phyloP scores from a whole-genome alignment of 2,797 vertebrate genomes.

The Picus viridis region DNA sequence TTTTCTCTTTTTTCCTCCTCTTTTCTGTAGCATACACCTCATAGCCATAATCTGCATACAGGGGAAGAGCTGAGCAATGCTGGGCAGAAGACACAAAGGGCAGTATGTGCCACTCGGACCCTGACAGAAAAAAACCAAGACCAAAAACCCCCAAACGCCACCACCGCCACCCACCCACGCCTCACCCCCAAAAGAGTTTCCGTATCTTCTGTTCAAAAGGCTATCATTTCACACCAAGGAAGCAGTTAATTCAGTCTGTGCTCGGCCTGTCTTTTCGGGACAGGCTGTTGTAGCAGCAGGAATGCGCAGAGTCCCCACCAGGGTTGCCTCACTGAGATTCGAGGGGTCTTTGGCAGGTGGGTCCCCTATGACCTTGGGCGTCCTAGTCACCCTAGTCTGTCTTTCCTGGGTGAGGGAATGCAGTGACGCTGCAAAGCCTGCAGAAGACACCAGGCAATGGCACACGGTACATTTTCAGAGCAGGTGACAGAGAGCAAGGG shows the following conservation, averaged over 20 bases:
- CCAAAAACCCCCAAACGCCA: too few species aligned
- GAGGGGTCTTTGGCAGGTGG: background rate
- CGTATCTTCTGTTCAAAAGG: background rate
- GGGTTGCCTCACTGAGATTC: background rate
- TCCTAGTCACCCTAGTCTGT: accelerated
- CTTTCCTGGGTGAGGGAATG: accelerated
- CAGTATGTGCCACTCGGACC: accelerated
- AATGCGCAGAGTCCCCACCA: background rate
- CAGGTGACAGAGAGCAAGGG: accelerated
- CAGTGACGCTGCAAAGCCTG: background rate
- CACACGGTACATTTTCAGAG: accelerated
- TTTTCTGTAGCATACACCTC: background rate
- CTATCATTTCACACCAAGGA: accelerated
- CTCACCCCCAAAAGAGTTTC: background rate
- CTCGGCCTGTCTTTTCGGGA: background rate
- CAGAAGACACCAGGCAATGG: background rate
- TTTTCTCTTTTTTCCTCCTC: too few species aligned
- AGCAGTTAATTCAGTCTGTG: background rate
- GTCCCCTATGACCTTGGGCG: background rate
- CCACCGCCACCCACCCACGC: too few species aligned
- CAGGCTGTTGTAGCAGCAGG: accelerated
- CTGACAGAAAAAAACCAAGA: too few species aligned
- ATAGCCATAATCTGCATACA: accelerated
- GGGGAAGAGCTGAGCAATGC: background rate
- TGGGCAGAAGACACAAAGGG: background rate